Conservation (phyloP, 2,888 invertebrate species). For the Volucella inanis region DNA sequence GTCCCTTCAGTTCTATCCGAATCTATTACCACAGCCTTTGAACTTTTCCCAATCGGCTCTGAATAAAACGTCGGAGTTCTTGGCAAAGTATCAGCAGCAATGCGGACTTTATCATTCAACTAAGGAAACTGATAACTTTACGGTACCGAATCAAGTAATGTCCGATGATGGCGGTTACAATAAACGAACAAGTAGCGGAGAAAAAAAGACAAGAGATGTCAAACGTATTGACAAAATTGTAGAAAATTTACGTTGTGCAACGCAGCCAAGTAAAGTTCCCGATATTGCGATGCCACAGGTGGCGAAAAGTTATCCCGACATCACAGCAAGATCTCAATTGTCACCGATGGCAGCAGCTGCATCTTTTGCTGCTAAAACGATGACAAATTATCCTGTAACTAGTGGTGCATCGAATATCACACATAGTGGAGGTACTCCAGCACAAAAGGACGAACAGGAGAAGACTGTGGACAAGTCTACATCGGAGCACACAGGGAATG, state of each 20-base stretch:
- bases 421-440: constrained; percentile 54
- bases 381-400: constrained; percentile 57
- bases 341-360: constrained; percentile 70
- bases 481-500: constrained; percentile 55
- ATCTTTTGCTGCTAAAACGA: constrained; percentile 58
- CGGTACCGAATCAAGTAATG: constrained; percentile 15
- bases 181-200: constrained; percentile 78
- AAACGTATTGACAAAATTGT: constrained; percentile 83
- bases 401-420: constrained; percentile 45
- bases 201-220: constrained; percentile 79
- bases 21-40: constrained; percentile 82
- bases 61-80: constrained; percentile 81
- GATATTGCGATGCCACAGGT: constrained; percentile 46
- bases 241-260: constrained; percentile 80
- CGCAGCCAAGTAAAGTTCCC: constrained; percentile 75
- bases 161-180: constrained; percentile 76
- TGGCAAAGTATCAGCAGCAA: constrained; percentile 83
- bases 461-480: constrained; percentile 34
- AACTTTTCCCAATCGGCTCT: constrained; percentile 83
- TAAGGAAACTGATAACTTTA: constrained; percentile 55
- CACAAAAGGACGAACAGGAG: constrained; percentile 48
- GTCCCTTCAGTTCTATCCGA: constrained; percentile 83
- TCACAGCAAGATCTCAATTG: constrained; percentile 66
- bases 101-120: constrained; percentile 79
- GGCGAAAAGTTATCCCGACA: constrained; percentile 60